Percentiles rank a stretch among this genome's conserved stretches.
Evolutionary conservation across 37 sponge, comb jelly and placozoan species (phyloP).

Genomic region (Halisarca cf. caerulea): DNA sequence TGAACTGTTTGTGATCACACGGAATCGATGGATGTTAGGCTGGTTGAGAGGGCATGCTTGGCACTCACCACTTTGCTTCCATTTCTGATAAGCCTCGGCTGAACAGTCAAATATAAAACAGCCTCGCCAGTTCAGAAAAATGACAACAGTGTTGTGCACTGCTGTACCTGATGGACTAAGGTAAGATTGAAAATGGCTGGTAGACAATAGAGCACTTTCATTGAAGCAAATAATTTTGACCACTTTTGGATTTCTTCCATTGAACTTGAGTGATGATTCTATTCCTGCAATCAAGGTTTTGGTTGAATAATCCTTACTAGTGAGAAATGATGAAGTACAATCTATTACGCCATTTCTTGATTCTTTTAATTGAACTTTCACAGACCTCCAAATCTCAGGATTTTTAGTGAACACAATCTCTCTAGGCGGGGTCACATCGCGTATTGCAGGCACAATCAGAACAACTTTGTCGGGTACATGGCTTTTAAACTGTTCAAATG

Average conservation of each 20-base stretch:
- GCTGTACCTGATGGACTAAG: not conserved
- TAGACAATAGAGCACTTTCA: not conserved
- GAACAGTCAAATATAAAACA: slow-evolving; percentile 21
- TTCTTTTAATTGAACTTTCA: not conserved
- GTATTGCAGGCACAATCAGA: not conserved
- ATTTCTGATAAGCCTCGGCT: not conserved
- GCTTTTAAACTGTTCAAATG: not conserved
- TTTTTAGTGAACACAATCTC: not conserved
- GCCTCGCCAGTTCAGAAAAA: slow-evolving; percentile 14
- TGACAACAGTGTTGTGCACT: not conserved
- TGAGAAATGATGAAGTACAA: not conserved
- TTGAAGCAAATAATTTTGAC: not conserved
- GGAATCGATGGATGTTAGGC: not conserved
- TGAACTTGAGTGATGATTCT: not conserved
- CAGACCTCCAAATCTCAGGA: too few species aligned
- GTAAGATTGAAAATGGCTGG: not conserved
- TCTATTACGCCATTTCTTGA: not conserved
- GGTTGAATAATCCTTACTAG: not conserved
- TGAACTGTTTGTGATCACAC: not conserved
- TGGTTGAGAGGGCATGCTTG: not conserved
- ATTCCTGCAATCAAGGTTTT: not conserved
- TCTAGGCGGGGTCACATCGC: not conserved
- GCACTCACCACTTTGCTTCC: not conserved
- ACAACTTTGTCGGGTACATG: not conserved
- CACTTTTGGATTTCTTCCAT: not conserved